phyloP scores from a whole-genome alignment of 2,113 vertebrate species.

The Drymodes brunneopygia region DNA sequence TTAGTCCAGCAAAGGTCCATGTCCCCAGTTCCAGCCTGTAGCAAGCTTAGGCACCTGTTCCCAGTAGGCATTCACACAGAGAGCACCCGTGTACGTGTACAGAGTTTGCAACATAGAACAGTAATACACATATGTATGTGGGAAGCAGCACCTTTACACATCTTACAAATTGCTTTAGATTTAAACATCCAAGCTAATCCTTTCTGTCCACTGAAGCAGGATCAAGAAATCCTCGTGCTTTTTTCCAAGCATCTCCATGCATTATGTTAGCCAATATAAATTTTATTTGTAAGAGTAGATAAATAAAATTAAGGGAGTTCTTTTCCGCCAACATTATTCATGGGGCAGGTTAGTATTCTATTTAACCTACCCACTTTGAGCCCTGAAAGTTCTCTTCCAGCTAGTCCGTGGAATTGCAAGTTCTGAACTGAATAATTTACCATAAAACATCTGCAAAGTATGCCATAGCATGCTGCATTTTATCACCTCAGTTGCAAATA shows the following conservation, averaged over 20 bases:
- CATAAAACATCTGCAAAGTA: background rate
- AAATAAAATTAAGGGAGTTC: background rate
- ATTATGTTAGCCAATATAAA: background rate
- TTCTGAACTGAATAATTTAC: background rate
- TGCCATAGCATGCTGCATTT: background rate
- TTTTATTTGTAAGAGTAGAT: background rate
- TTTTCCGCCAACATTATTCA: accelerated
- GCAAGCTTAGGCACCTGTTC: background rate
- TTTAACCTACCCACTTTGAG: background rate
- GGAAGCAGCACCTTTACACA: background rate
- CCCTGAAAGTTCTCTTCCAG: background rate
- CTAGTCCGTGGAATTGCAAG: background rate
- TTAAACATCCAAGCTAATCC: background rate
- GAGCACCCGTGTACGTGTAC: accelerated
- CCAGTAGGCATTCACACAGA: accelerated
- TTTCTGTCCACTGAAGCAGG: background rate
- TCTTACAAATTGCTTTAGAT: background rate
- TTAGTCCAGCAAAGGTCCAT: background rate
- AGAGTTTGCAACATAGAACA: background rate
- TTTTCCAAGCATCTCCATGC: background rate
- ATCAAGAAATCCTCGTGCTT: background rate
- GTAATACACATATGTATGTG: accelerated
- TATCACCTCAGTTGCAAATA: background rate
- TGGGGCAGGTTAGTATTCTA: background rate
- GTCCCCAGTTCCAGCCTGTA: accelerated